These are phyloP conservation scores for Nasonia oneida DNA, from an alignment of 2,888 invertebrate species.

Conservation along the genomic window DNA sequence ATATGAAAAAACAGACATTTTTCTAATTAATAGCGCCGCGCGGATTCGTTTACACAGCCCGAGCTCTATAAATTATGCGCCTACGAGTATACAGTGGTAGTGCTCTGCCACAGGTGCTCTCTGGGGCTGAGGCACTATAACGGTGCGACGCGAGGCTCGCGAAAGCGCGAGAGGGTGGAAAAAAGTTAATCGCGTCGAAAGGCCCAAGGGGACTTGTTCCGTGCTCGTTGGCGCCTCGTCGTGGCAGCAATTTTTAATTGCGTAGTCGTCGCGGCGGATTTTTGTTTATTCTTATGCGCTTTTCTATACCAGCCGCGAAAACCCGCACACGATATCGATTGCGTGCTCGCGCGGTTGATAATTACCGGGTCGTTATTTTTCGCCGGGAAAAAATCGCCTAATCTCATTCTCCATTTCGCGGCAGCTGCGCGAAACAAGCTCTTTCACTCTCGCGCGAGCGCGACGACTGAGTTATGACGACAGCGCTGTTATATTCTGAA, in stretches of 20 bases:
- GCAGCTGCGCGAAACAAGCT: constrained; percentile 41
- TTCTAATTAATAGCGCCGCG: constrained; percentile 2
- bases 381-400: constrained; percentile 21
- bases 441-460: neutral
- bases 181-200: constrained; percentile 9
- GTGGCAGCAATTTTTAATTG: constrained; percentile 34
- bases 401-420: constrained; percentile 35
- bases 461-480: constrained; percentile 45
- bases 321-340: neutral
- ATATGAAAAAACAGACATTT: neutral
- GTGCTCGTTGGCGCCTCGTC: neutral
- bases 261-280: neutral
- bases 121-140: neutral
- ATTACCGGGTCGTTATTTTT: neutral
- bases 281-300: neutral
- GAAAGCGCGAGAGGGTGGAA: neutral
- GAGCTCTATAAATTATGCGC: neutral
- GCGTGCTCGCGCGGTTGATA: neutral
- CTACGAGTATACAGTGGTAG: neutral
- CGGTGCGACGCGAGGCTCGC: neutral
- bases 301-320: neutral
- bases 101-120: neutral
- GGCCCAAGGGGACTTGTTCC: neutral
- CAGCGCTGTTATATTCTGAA: constrained; percentile 15
- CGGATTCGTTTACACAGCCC: neutral